phyloP scores from a whole-genome alignment of 2,113 vertebrate species.

The Megaleporinus macrocephalus region DNA sequence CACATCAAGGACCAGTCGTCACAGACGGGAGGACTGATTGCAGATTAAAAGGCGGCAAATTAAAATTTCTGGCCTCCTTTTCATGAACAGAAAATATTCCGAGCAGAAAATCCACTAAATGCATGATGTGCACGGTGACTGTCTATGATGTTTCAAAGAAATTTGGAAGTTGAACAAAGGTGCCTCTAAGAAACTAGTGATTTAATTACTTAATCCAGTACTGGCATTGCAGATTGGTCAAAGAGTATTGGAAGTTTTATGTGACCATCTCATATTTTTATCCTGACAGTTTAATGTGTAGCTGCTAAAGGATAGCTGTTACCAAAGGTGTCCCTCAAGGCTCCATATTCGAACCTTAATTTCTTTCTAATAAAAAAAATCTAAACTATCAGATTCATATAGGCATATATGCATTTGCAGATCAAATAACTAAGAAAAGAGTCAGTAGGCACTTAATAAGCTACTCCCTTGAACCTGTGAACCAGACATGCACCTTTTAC shows the following conservation, averaged over 20 bases:
- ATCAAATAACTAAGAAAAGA: background rate
- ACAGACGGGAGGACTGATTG: background rate
- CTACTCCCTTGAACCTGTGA: background rate
- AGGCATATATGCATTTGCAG: too few species aligned
- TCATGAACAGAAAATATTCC: background rate
- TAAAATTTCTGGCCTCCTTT: background rate
- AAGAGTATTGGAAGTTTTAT: background rate
- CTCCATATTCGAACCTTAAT: background rate
- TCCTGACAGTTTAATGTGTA: background rate
- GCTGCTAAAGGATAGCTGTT: background rate
- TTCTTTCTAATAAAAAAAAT: too few species aligned
- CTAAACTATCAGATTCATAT: too few species aligned
- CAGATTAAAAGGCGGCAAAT: background rate
- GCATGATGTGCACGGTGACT: background rate
- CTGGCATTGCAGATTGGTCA: background rate
- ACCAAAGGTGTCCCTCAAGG: background rate
- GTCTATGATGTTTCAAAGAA: background rate
- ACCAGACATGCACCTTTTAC: background rate
- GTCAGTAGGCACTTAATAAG: background rate
- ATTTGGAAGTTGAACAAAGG: background rate
- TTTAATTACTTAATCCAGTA: too few species aligned
- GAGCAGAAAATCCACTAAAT: background rate
- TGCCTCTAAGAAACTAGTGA: background rate
- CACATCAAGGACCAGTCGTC: background rate
- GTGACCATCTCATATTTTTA: too few species aligned